Evolutionary conservation across 2,113 vertebrate species (phyloP), one percentile per base, ranked within the genome.

Genomic region (Monopterus albus): DNA sequence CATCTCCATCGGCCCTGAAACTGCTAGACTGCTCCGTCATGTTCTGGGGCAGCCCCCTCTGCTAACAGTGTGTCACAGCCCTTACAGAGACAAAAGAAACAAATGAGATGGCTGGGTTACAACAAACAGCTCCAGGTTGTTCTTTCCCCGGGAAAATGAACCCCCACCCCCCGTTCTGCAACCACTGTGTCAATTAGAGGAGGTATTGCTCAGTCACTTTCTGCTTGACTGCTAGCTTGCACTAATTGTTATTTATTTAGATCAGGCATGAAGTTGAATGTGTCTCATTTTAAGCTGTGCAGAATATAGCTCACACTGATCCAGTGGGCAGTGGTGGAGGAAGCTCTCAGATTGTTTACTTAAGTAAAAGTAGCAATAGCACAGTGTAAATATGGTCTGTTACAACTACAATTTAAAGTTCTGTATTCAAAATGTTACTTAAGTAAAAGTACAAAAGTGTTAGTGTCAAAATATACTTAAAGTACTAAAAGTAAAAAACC

Each of bases 101-200:
- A 90, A 88, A 89, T 83, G 76, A 86, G 84, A 89, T 79, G 79
- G 84, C 71, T 82, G 75, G 57, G 70, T 81, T 79, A 75, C 76
- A 83, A 78, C 83, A 88, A 90, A 89, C 84, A 80, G 81, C 87
- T 88, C 79, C 35, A 52, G 82, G 82, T 90, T 81, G 64, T 82
- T 84, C 72, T 71, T 77, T 79, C 71, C 79, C 59, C 67, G 35
- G 61, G 68, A 78, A 88, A 88, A 86, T 81, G 77, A 88, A 88
- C 77, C 45, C n/a, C n/a, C n/a, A 14, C n/a, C 25, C 56, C 26
- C 8, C 61, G 56, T 73, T 47, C 39, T 50, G 23, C 50, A 72
- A 79, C 11, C 65, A 45, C 64, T 3, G 38, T 76, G 83, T 83
- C 84, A 89, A 76, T 89, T 81, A 85, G 62, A 85, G 66, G 43